Percentiles rank a stretch among this genome's conserved stretches.
These are phyloP conservation scores for Cephonodes hylas DNA, from an alignment of 2,888 invertebrate species.

Conservation along the genomic window DNA sequence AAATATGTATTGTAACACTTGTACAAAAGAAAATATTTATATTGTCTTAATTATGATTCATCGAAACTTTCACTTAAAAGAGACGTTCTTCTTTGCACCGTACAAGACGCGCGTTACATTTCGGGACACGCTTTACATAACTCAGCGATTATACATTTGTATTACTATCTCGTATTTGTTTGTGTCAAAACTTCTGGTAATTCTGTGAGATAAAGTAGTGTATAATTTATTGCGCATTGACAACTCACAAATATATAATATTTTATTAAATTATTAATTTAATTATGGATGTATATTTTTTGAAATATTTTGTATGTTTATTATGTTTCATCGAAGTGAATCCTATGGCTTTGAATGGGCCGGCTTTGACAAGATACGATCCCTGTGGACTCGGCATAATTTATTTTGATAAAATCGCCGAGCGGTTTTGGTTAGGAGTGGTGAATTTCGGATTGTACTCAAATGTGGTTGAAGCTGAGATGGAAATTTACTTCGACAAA, in stretches of 20 bases:
- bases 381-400: conserved; percentile 66
- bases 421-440: conserved; percentile 53
- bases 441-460: conserved; percentile 57
- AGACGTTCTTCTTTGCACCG: conserved; percentile 28
- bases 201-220: neutral
- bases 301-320: conserved; percentile 22
- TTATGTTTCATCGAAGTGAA: conserved; percentile 33
- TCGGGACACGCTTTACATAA: conserved; percentile 42
- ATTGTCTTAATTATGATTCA: conserved; percentile 51
- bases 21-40: conserved; percentile 39
- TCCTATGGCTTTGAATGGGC: conserved; percentile 57
- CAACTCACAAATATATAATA: neutral
- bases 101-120: conserved; percentile 20
- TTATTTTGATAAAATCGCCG: conserved; percentile 56
- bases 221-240: neutral
- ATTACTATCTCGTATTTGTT: neutral
- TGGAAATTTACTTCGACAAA: conserved; percentile 52
- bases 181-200: neutral
- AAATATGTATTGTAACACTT: conserved; percentile 24
- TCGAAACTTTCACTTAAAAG: conserved; percentile 58
- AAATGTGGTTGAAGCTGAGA: conserved; percentile 40
- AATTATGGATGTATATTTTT: conserved; percentile 14
- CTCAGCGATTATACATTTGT: conserved; percentile 9
- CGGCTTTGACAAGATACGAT: conserved; percentile 57
- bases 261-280: neutral